Evolutionary conservation across 2,888 invertebrate genomes (phyloP), one percentile per base, ranked within the genome.

Genomic region (Agonum fuliginosum): DNA sequence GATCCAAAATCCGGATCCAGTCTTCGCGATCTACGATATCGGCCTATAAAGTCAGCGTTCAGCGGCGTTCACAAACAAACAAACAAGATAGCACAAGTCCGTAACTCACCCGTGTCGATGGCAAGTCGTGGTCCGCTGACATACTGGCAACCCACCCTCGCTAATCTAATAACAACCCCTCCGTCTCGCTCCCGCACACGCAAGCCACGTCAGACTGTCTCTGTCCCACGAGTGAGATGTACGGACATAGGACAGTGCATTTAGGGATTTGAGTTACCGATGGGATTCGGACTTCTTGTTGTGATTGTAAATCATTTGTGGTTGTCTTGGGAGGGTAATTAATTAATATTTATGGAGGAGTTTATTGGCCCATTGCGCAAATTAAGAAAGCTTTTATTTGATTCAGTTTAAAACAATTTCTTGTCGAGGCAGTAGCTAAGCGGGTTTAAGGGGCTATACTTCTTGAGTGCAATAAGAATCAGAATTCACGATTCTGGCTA

Each of bases 81-180:
- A 82, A 81, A 81, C 81, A 81, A 81, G 81, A 81, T 81, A 81
- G 80, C 80, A 51, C 79, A 70, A 80, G 78, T 79, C 78, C 81
- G 79, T 82, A 82, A 81, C 67, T 81, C 81, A 80, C 46, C 71
- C 79, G 54, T 80, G 81, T 81, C 81, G 81, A 81, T 81, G 79
- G 79, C 70, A 79, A 80, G 81, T 80, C 81, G 80, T 58, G 73
- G 73, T 73, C 80, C 78, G 80, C 78, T 80, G 80, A 81, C 80
- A 81, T 80, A 80, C 80, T 79, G 79, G 78, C 79, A 78, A 51
- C 62, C 54, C 78, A 76, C 79, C 72, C 67, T 58, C 73, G 54
- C 73, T 73, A 73, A 73, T 73, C 73, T 73, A 73, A 73, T 73
- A 73, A 73, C 73, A 51, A 30, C 30, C 14, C 14, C 6, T 3